Evolutionary conservation across 2,113 vertebrate species (phyloP), one percentile per base, ranked within the genome.

Genomic region (Microcebus griseorufus): DNA sequence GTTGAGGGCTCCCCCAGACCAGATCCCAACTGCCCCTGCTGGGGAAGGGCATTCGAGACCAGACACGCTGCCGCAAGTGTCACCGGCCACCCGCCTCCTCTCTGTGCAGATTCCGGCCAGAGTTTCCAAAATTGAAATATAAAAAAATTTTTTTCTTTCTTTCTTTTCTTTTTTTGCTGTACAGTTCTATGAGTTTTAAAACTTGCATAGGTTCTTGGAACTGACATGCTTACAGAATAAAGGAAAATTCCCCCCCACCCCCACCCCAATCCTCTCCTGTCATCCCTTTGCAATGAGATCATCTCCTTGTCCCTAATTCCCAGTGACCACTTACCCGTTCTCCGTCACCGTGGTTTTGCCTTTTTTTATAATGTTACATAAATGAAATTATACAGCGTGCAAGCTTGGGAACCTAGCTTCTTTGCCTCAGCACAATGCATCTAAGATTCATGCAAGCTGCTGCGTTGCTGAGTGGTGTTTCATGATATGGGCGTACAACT

Each of bases 81-180:
- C 82, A 34, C 27, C 2, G 39, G 48, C 65, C 76, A 42, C 51
- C 51, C 51, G 69, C 25, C 32, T 55, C 82, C 25, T 29, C 84
- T 78, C 39, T 42, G 65, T 45, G 81, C 67, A 55, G 73, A 92
- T 51, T 93, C 92, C 76, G 64, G 85, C 67, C 20, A 58, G 67
- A 86, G 42, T 90, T 81, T 81, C 45, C n/a, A 55, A 83, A 16
- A n/a, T 62, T 70, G 45, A 80, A 79, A 85, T 29, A 80, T 39
- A 69, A 64, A 86, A 70, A 65, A 42, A 39, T 39, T 39, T 39
- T 39, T 39, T 4, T 72, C n/a, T 13, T 60, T 58, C 34, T 80
- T 80, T 34, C 3, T 37, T 37, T 37, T 42, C 79, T 37, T 75
- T 69, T 39, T n/a, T 6, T 22, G 32, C 5, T 13, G 11, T 23